Base-by-base conservation (phyloP, 2,113 vertebrate genomes). In the Burhinus oedicnemus region DNA sequence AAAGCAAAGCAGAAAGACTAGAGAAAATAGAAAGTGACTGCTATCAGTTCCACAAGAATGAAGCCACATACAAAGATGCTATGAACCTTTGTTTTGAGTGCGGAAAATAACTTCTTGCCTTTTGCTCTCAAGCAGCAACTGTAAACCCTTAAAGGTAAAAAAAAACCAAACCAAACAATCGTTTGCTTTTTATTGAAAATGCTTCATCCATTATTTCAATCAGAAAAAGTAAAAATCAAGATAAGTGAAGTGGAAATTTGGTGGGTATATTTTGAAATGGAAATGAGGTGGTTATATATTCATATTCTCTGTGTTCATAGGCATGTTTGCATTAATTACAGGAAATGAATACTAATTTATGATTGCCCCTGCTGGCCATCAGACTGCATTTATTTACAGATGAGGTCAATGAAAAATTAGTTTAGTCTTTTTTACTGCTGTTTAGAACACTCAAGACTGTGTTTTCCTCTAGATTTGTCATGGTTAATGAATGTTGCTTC, bases 381-480 rank as follows among this genome's bases (percentile, higher is more conserved):
- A 96, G 97, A 97, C 97, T 98, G 78, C 96, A 98, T 98, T 98
- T 98, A 98, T 98, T 98, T 98, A 98, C 97, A 98, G 97, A 98
- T 98, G 98, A 98, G 97, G 98, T 98, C 98, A 98, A 98, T 98
- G 97, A 97, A 98, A 98, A 98, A 98, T 98, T 97, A 98, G 97
- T 95, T 77, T 95, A 95, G 96, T 95, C 88, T 97, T 97, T 98
- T 97, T 96, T 95, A 97, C 95, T 96, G 96, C 98, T 98, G 96
- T 97, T 98, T 98, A 96, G 98, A 98, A 99, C 99, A 99, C 99
- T 99, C 98, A 91, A 95, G 96, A 98, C 98, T 98, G 98, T 99
- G 98, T 99, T 98, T 98, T 98, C 98, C 95, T 98, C 97, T 97
- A 98, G 98, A 98, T 99, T 98, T 99, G 98, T 99, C 99, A 98